Evolutionary conservation across 64 coral and sea anemone species (phyloP).

Genomic region (Montipora cactus): DNA sequence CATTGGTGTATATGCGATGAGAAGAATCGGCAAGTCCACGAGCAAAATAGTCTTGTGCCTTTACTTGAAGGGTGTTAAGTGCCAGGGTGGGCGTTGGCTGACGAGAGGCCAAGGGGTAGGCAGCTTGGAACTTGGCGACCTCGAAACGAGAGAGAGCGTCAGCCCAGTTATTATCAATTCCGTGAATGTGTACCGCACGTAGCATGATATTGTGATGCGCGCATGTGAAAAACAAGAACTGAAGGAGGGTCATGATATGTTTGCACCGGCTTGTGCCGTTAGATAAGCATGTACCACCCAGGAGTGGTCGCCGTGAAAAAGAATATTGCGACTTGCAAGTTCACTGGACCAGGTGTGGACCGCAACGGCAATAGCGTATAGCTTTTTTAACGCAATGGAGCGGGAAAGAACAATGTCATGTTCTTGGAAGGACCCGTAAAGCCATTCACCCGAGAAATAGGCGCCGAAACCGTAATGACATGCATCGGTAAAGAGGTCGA

Average conservation of each 20-base stretch:
- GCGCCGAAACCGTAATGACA: not conserved
- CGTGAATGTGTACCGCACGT: constrained; percentile 19
- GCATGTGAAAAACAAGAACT: constrained; percentile 26
- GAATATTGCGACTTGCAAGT: constrained; percentile 36
- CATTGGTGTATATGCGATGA: not conserved
- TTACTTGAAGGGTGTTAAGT: constrained; percentile 21
- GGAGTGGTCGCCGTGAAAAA: constrained; percentile 49
- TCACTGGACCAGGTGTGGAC: not conserved
- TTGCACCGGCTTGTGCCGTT: not conserved
- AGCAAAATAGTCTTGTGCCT: constrained; percentile 7
- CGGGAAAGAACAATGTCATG: not conserved
- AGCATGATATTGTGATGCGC: constrained; percentile 40
- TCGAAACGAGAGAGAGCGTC: constrained; percentile 64
- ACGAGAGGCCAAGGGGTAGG: not conserved
- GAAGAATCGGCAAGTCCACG: not conserved
- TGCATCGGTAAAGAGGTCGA: not conserved
- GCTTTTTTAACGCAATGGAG: constrained; percentile 18
- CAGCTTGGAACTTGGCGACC: constrained; percentile 1
- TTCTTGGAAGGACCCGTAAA: not conserved
- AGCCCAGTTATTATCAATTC: constrained; percentile 6
- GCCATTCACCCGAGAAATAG: not conserved
- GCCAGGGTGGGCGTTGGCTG: not conserved
- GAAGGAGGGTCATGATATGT: constrained; percentile 40
- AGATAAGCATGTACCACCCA: constrained; percentile 23
- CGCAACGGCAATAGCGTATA: constrained; percentile 25